phyloP scores from a whole-genome alignment of 1,140 invertebrate genomes.

The Scaptodrosophila lebanonensis region DNA sequence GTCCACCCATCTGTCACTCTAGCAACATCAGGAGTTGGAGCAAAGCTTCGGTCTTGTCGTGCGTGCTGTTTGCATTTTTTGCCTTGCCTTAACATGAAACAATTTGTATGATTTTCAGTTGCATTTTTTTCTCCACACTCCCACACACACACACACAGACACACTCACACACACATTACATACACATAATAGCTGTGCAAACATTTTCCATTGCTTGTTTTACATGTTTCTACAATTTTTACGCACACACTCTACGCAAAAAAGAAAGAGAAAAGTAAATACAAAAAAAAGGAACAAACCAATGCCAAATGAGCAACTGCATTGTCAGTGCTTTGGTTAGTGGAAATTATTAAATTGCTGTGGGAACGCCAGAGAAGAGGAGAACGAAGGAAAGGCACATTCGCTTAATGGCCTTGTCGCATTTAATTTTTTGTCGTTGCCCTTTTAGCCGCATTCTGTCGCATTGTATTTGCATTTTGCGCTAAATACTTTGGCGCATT shows the following conservation, averaged over 20 bases:
- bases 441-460: slow-evolving; percentile 38
- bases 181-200: too few relatives aligned
- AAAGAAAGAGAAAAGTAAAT: too few relatives aligned
- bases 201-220: slow-evolving; percentile 5
- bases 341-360: slow-evolving; percentile 49
- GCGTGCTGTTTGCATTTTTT: slow-evolving; percentile 22
- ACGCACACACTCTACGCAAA: background rate
- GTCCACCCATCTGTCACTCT: slow-evolving; percentile 68
- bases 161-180: too few relatives aligned
- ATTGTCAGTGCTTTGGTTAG: slow-evolving; percentile 29
- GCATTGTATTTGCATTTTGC: slow-evolving; percentile 33
- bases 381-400: slow-evolving; percentile 14
- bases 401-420: slow-evolving; percentile 47
- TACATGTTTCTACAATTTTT: slow-evolving; percentile 37
- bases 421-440: slow-evolving; percentile 16
- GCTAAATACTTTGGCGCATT: slow-evolving; percentile 45
- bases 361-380: background rate
- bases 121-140: slow-evolving; percentile 20
- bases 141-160: too few relatives aligned
- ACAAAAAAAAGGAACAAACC: slow-evolving; percentile 1
- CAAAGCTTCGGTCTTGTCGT: slow-evolving; percentile 30
- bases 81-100: slow-evolving; percentile 28
- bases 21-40: slow-evolving; percentile 40
- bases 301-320: slow-evolving; percentile 49
- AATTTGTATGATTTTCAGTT: slow-evolving; percentile 55